Evolutionary conservation across 2,797 vertebrate species (phyloP).

Genomic region (Thunnus albacares): DNA sequence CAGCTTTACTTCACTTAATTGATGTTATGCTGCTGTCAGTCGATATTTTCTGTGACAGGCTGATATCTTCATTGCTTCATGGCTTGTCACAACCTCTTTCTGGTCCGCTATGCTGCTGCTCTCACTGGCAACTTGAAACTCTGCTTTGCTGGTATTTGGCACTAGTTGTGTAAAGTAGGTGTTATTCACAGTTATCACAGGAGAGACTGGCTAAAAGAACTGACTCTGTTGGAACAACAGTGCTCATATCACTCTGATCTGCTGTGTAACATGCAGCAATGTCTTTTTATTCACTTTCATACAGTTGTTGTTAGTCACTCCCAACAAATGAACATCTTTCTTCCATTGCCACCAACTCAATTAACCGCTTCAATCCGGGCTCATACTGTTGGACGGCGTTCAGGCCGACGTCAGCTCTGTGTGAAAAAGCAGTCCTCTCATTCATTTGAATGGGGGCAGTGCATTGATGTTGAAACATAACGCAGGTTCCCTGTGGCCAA

Average conservation of each 20-base stretch:
- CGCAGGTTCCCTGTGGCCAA: too few relatives aligned
- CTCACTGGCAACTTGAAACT: background rate
- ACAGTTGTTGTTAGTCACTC: background rate
- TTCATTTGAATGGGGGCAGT: too few relatives aligned
- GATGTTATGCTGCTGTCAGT: conserved; percentile 14
- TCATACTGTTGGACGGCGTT: too few relatives aligned
- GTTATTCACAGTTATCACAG: conserved; percentile 18
- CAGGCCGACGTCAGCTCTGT: too few relatives aligned
- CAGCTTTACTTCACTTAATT: conserved; percentile 20
- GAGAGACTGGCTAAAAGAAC: background rate
- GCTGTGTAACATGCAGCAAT: background rate
- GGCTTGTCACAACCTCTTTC: background rate
- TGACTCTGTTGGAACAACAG: background rate
- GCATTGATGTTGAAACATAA: too few relatives aligned
- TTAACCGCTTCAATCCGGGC: too few relatives aligned
- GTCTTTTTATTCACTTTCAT: conserved; percentile 1
- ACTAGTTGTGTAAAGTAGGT: conserved; percentile 26
- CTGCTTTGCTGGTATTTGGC: background rate
- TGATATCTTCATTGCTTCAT: background rate
- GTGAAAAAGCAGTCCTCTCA: too few relatives aligned
- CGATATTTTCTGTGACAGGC: conserved; percentile 1
- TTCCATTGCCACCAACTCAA: too few relatives aligned
- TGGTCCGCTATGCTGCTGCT: background rate
- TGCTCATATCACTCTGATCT: background rate
- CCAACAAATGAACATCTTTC: background rate